Base-by-base conservation (phyloP, 2,113 vertebrate genomes). In the Camelus dromedarius region DNA sequence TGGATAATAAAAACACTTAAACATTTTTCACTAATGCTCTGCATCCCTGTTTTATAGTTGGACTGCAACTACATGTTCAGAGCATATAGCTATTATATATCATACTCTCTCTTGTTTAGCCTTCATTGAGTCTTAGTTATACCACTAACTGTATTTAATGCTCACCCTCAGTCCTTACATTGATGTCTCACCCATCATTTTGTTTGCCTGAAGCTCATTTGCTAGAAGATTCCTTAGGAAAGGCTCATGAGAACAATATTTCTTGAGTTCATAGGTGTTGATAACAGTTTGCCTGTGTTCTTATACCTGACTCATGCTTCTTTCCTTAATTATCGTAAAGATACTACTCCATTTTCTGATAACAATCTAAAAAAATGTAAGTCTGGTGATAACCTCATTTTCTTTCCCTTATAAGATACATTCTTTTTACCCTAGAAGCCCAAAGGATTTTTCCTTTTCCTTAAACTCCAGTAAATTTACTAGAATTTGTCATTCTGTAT, bases 401-500 rank as follows among this genome's bases (percentile, higher is more conserved):
- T 48, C 48, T 54, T 64, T 60, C 38, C 38, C 38, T 42, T 42
- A 42, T 42, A 42, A 42, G 38, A 42, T 42, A 42, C 38, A 42
- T 42, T 62, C 62, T 58, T 62, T 50, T 81, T 81, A 73, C 38
- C 13, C 67, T 67, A 58, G 66, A 80, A 20, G 24, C 32, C 26
- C 56, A 67, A 67, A 75, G 11, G 8, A 42, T 42, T 42, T 42
- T 42, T 15, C 30, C 38, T 87, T 95, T 54, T 58, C 56, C 82
- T 75, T 58, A 50, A 92, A 80, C n/a, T 67, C 16, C 56, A 75
- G 12, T 58, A 46, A 87, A 75, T 66, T 69, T 75, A 81, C 50
- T 67, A 87, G 81, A 96, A 35, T 87, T 69, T 35, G 46, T 67
- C 32, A 60, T 81, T 87, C 58, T 94, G 26, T 80, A 19, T 54